Base-by-base conservation (phyloP, 2,888 invertebrate genomes). In the Lumbricus terrestris region DNA sequence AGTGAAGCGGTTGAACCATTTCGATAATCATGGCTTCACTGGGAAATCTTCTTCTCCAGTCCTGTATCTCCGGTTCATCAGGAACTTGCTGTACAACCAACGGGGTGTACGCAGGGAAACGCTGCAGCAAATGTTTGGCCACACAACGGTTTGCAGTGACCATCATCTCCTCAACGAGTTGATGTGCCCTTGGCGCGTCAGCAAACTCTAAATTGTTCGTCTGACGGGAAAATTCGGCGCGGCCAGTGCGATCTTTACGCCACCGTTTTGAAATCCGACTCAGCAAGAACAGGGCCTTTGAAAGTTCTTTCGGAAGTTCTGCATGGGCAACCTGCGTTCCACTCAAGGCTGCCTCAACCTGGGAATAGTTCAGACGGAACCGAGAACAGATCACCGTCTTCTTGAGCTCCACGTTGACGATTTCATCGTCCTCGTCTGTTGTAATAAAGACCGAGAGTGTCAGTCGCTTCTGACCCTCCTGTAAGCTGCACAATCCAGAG, bases 31-130 rank as follows among this genome's bases (percentile, higher is more conserved):
- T 20, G 13, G 83, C 83, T 35, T 83, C 83, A 35, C n/a, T 83
- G 4, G 83, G 83, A 83, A 83, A 83, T 83, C 83, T 83, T 34
- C 83, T 23, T 83, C 83, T 83, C 83, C 83, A 83, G n/a, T 83
- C 83, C 16, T 83, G 16, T 34, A 83, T 83, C 33, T 83, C 83
- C 34, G 83, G 83, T 83, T 20, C 35, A n/a, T 33, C 33, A 16
- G 83, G 83, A 33, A 83, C 83, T 15, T 35, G 83, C 18, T 83
- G 83, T 29, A 83, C 83, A 2, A 83, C 33, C 34, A 83, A 83
- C 15, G 83, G 83, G 35, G 83, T 83, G 33, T n/a, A 33, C 8
- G 18, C 34, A 35, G 35, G 35, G n/a, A 83, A 83, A n/a, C n/a
- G 33, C 83, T 83, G 34, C 83, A 83, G 83, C 35, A 83, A 83